Evolutionary conservation across 1,140 invertebrate genomes (phyloP).

Genomic region (Charaxes varanes): DNA sequence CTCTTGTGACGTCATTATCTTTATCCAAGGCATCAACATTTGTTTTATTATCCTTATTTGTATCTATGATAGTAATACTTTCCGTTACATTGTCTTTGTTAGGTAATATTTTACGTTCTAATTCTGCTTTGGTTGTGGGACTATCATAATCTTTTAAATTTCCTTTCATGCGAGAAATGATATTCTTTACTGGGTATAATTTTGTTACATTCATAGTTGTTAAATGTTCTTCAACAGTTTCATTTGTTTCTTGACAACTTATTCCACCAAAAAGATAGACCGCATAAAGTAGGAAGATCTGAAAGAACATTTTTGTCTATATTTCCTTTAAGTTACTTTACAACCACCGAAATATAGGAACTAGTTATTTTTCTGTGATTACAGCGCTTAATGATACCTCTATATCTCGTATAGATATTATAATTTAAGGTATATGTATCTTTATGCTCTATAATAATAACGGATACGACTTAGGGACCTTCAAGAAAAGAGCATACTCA

Average conservation of each 20-base stretch:
- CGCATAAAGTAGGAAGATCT: too few species aligned
- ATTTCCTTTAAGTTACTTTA: too few species aligned
- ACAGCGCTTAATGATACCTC: too few species aligned
- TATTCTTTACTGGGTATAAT: constrained; percentile 29
- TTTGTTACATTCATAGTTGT: constrained; percentile 30
- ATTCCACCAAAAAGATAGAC: too few species aligned
- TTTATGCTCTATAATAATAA: too few species aligned
- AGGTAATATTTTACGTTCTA: not conserved
- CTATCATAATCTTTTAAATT: constrained; percentile 19
- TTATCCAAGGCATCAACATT: constrained; percentile 3
- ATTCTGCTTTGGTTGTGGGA: constrained; percentile 7
- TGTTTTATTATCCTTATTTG: not conserved
- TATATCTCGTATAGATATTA: too few species aligned
- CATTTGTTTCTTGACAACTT: constrained; percentile 17
- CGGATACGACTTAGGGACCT: too few species aligned
- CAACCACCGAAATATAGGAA: too few species aligned
- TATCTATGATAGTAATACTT: not conserved
- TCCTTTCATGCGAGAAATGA: not conserved
- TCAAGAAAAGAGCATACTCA: too few species aligned
- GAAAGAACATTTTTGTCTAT: too few species aligned
- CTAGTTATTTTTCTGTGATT: too few species aligned
- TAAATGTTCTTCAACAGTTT: constrained; percentile 19
- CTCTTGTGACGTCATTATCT: constrained; percentile 2
- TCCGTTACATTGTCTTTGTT: constrained; percentile 7
- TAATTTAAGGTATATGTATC: too few species aligned